These are phyloP conservation scores for Mythimna albipuncta DNA, from an alignment of 2,888 invertebrate species.

Conservation along the genomic window DNA sequence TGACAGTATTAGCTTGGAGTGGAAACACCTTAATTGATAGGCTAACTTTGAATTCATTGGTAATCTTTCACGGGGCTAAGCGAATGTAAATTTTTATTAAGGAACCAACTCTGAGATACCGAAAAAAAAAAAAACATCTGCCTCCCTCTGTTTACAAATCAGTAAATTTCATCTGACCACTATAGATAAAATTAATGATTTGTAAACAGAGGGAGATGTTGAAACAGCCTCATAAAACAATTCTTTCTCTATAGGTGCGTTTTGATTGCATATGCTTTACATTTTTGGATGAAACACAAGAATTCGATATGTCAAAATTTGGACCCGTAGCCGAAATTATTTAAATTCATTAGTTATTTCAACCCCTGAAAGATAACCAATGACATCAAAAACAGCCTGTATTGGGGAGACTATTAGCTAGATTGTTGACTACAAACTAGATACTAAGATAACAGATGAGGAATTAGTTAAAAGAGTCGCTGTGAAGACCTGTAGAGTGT, in stretches of 20 bases:
- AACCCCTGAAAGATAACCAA: not conserved
- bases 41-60: slow-evolving; percentile 5
- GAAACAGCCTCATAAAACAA: not conserved
- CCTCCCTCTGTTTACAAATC: not conserved
- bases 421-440: slow-evolving; percentile 54
- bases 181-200: too few relatives aligned
- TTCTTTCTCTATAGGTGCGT: not conserved
- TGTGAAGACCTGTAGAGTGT: slow-evolving; percentile 60
- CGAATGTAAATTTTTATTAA: not conserved
- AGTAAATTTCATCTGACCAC: not conserved
- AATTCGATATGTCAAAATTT: not conserved
- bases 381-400: slow-evolving; percentile 18
- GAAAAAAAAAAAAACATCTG: not conserved
- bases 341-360: not conserved
- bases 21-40: slow-evolving; percentile 17
- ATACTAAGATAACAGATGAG: slow-evolving; percentile 57
- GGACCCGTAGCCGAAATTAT: not conserved
- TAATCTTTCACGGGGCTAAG: not conserved
- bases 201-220: too few relatives aligned
- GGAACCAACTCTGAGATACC: not conserved
- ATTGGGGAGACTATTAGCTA: slow-evolving; percentile 38
- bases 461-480: slow-evolving; percentile 58
- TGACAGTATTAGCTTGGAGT: not conserved
- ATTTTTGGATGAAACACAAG: not conserved
- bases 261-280: not conserved